Evolutionary conservation across 2,888 invertebrate species (phyloP).

Genomic region (Protonemura montana): DNA sequence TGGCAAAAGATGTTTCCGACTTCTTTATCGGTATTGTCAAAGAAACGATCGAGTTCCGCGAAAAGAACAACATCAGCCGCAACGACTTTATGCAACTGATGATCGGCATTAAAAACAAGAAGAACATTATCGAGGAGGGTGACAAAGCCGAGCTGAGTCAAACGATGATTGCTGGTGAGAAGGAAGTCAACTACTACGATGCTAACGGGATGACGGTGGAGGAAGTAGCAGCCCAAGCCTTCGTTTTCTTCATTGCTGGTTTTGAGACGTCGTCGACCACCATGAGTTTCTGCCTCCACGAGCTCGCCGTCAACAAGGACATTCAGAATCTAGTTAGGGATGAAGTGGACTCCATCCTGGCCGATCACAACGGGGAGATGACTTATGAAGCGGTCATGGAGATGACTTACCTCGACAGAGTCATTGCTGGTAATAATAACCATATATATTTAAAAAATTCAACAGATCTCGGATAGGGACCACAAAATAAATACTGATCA

Average conservation of each 20-base stretch:
- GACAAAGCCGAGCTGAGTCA: conserved; percentile 48
- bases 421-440: conserved; percentile 62
- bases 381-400: conserved; percentile 65
- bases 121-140: conserved; percentile 54
- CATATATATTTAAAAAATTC: too few species aligned
- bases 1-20: conserved; percentile 53
- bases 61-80: conserved; percentile 59
- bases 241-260: conserved; percentile 60
- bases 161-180: conserved; percentile 47
- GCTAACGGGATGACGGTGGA: conserved; percentile 46
- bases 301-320: conserved; percentile 63
- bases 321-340: conserved; percentile 62
- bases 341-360: conserved; percentile 61
- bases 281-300: conserved; percentile 65
- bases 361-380: conserved; percentile 61
- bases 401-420: conserved; percentile 66
- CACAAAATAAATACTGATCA: too few species aligned
- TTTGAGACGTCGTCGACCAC: conserved; percentile 71
- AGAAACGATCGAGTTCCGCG: conserved; percentile 61
- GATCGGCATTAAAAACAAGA: conserved; percentile 62
- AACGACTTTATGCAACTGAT: conserved; percentile 67
- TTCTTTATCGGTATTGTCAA: conserved; percentile 56
- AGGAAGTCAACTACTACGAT: conserved; percentile 53
- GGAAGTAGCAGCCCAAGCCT: conserved; percentile 47
- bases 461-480: too few species aligned